Percentiles rank a stretch among this genome's conserved stretches.
Evolutionary conservation across 2,797 vertebrate species (phyloP).

Genomic region (Corythornis leucogaster): DNA sequence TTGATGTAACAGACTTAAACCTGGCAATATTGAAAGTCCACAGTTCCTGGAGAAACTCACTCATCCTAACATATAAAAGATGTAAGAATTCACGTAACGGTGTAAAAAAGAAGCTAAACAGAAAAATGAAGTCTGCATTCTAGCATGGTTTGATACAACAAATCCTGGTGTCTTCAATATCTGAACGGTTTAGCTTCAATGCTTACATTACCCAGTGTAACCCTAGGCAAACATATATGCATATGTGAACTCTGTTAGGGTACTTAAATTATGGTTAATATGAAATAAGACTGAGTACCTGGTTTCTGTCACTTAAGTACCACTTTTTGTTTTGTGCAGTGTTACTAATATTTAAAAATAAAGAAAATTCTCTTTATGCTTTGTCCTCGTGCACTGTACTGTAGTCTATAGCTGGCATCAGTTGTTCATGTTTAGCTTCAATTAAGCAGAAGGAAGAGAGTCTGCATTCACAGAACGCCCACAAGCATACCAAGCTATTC

Average conservation of each 20-base stretch:
- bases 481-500: neutral
- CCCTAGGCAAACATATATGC: conserved; percentile 43
- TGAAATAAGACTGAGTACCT: neutral
- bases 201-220: conserved; percentile 41
- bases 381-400: conserved; percentile 34
- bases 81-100: neutral
- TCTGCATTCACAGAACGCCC: neutral
- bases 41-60: conserved; percentile 18
- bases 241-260: conserved; percentile 15
- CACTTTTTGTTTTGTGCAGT: conserved; percentile 64
- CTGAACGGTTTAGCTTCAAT: conserved; percentile 5
- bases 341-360: conserved; percentile 70
- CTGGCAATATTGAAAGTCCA: conserved; percentile 41
- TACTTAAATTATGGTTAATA: conserved; percentile 44
- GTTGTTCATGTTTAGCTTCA: neutral
- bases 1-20: conserved; percentile 8
- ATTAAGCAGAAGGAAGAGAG: neutral
- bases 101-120: conserved; percentile 20
- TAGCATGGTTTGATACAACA: neutral
- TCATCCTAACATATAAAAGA: neutral
- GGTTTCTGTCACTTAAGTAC: conserved; percentile 51
- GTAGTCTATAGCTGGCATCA: neutral
- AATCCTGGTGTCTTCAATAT: conserved; percentile 27
- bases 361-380: conserved; percentile 51
- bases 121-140: conserved; percentile 5